Evolutionary conservation across 35 echinoderm and acorn worm species (phyloP).

Genomic region (Lytechinus variegatus): DNA sequence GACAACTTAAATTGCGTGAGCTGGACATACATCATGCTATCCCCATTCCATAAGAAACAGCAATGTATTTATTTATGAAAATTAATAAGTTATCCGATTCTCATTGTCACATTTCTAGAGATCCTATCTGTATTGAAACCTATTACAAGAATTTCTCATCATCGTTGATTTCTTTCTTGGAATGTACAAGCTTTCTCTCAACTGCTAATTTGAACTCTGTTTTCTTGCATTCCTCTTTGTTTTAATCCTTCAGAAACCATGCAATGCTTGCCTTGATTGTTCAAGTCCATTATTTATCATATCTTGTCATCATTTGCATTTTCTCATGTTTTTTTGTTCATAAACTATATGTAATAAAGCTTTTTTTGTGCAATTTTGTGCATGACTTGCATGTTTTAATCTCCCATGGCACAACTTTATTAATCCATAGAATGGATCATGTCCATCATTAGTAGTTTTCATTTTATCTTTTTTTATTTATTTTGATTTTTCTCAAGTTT

Average conservation of each 20-base stretch:
- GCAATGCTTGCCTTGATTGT: neutral
- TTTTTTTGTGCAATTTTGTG: neutral
- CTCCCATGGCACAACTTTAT: neutral
- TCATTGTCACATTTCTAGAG: too few relatives aligned
- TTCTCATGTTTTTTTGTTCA: neutral
- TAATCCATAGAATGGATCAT: neutral
- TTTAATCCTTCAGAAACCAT: neutral
- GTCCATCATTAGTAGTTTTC: neutral
- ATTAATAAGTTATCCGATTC: too few relatives aligned
- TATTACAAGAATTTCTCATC: neutral
- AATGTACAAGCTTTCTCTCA: slow-evolving; percentile 12
- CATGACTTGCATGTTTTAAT: neutral
- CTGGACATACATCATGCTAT: too few relatives aligned
- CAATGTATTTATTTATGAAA: too few relatives aligned
- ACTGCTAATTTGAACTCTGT: neutral
- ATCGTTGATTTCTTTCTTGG: neutral
- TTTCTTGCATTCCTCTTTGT: neutral
- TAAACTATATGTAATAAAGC: neutral
- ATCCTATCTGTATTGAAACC: too few relatives aligned
- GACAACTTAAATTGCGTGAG: too few relatives aligned
- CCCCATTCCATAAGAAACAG: too few relatives aligned
- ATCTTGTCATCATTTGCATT: neutral
- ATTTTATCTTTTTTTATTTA: neutral
- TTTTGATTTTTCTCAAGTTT: neutral
- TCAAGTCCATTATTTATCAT: neutral